Conservation (phyloP, 2,113 vertebrate species). For the Strix aluco region DNA sequence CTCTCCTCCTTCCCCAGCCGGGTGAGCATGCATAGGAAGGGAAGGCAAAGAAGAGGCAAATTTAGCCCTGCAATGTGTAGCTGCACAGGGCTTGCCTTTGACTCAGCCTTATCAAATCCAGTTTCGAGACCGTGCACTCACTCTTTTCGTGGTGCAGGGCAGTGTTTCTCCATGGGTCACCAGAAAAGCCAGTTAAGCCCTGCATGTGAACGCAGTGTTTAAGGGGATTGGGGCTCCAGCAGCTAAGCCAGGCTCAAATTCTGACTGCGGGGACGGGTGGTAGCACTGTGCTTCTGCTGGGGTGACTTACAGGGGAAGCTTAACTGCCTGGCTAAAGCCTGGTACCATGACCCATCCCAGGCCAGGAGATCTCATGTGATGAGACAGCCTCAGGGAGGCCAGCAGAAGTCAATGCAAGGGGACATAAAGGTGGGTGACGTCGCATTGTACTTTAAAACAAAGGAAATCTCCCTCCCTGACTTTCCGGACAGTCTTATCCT, state of each 20-base stretch:
- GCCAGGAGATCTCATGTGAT: background rate
- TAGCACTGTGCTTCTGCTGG: background rate
- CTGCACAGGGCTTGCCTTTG: background rate
- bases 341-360: background rate
- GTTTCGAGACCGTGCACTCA: fast-evolving
- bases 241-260: background rate
- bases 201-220: fast-evolving
- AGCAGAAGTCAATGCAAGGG: background rate
- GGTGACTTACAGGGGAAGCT: background rate
- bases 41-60: background rate
- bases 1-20: background rate
- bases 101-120: background rate
- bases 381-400: background rate
- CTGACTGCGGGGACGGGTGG: fast-evolving
- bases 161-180: background rate
- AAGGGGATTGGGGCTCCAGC: background rate
- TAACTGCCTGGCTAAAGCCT: background rate
- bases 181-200: background rate
- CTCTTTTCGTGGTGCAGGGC: background rate
- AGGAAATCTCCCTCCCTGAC: slow-evolving; percentile 35
- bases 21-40: fast-evolving
- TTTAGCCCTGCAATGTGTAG: background rate
- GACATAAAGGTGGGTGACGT: background rate
- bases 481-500: background rate
- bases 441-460: background rate